A percentile compares a stretch with the other conserved stretches of the same genome.
Evolutionary conservation across 1,140 invertebrate species (phyloP).

Genomic region (Zaprionus nigranus): DNA sequence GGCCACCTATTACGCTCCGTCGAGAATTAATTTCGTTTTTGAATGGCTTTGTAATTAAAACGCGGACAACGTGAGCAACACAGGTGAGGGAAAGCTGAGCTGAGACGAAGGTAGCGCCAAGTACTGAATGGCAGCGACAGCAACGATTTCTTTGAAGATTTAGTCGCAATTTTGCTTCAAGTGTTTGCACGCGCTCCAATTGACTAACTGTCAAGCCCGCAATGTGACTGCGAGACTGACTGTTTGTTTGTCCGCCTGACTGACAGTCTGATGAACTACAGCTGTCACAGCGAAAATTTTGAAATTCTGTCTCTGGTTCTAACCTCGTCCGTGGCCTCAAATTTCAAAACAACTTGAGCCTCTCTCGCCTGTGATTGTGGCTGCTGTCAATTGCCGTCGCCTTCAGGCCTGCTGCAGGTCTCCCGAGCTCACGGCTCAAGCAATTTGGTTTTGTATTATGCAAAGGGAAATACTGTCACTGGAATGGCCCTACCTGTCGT

Average conservation of each 20-base stretch:
- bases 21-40: constrained; percentile 64
- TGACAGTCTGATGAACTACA: constrained; percentile 62
- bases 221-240: constrained; percentile 13
- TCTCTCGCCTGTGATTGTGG: constrained; percentile 11
- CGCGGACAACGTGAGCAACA: constrained; percentile 35
- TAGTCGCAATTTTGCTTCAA: constrained; percentile 44
- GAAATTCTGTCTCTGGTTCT: background rate
- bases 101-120: background rate
- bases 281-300: constrained; percentile 38
- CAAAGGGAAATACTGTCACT: constrained; percentile 51
- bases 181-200: constrained; percentile 37
- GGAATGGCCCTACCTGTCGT: constrained; percentile 59
- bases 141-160: constrained; percentile 24
- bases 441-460: constrained; percentile 57
- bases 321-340: constrained; percentile 29
- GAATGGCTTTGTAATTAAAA: constrained; percentile 73
- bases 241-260: background rate
- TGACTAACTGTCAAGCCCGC: constrained; percentile 50
- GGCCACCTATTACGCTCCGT: constrained; percentile 27
- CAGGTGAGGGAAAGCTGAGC: background rate
- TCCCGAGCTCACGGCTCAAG: constrained; percentile 40
- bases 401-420: constrained; percentile 6
- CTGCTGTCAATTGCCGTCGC: constrained; percentile 49
- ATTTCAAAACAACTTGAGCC: constrained; percentile 56
- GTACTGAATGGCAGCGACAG: background rate